phyloP scores from a whole-genome alignment of 2,113 vertebrate species.

The Psilopsiagon aymara region DNA sequence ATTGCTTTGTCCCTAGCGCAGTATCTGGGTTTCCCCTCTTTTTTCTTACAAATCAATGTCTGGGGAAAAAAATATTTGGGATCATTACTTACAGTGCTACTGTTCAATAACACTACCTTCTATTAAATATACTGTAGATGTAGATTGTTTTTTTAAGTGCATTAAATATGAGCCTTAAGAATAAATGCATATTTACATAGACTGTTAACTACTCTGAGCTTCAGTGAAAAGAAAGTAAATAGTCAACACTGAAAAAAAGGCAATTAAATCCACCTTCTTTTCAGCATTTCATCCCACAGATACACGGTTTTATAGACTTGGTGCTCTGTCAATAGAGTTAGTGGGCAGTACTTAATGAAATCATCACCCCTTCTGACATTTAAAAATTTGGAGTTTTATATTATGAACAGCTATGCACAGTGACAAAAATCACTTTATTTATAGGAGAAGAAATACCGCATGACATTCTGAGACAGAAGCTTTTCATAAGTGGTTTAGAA shows the following conservation, averaged over 20 bases:
- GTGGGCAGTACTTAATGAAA: slow-evolving; percentile 17
- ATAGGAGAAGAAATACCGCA: background rate
- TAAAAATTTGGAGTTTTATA: background rate
- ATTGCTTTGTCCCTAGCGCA: slow-evolving; percentile 38
- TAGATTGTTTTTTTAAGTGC: background rate
- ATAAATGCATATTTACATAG: slow-evolving; percentile 68
- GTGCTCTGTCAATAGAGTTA: background rate
- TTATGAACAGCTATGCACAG: background rate
- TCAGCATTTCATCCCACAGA: background rate
- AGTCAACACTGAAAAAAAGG: slow-evolving; percentile 8
- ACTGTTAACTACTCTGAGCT: slow-evolving; percentile 50
- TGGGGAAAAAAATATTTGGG: background rate
- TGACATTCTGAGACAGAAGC: background rate
- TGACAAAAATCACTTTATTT: background rate
- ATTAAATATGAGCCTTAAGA: slow-evolving; percentile 30
- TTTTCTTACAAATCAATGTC: background rate
- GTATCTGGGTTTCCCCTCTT: background rate
- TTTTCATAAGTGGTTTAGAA: background rate
- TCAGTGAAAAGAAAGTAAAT: slow-evolving; percentile 34
- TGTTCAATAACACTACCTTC: background rate
- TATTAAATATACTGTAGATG: background rate
- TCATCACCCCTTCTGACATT: background rate
- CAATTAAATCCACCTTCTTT: slow-evolving; percentile 12
- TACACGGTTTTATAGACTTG: background rate
- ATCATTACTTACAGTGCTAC: background rate